Conservation (phyloP, 2,797 vertebrate genomes). For the Megalops cyprinoides region DNA sequence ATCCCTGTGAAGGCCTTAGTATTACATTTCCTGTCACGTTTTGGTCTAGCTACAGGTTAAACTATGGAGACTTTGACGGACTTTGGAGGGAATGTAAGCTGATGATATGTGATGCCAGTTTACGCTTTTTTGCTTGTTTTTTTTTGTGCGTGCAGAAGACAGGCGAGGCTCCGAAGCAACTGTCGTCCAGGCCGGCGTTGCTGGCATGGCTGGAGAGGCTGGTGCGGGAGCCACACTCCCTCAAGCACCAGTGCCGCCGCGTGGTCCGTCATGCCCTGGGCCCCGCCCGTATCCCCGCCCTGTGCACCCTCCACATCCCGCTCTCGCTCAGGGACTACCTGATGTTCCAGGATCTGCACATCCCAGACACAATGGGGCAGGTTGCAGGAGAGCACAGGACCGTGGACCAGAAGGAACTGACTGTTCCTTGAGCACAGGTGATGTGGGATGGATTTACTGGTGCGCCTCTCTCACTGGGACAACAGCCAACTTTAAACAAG, state of each 20-base stretch:
- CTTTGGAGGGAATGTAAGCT: no score
- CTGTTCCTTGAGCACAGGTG: neutral
- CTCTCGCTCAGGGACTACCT: constrained; percentile 53
- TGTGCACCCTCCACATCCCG: constrained; percentile 51
- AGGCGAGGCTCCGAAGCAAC: constrained; percentile 55
- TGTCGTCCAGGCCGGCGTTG: constrained; percentile 50
- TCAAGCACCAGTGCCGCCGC: constrained; percentile 53
- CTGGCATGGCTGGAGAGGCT: constrained; percentile 56
- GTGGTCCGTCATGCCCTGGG: constrained; percentile 45
- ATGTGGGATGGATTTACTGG: neutral
- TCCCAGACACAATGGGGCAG: constrained; percentile 31
- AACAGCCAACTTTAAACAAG: neutral
- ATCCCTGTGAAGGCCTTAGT: no score
- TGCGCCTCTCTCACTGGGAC: neutral
- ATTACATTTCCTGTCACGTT: no score
- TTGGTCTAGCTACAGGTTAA: no score
- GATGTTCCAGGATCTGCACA: constrained; percentile 56
- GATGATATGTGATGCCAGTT: no score
- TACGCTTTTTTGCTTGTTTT: neutral
- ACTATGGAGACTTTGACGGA: no score
- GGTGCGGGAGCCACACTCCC: constrained; percentile 48
- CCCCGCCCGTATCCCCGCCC: constrained; percentile 45
- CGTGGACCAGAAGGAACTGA: neutral
- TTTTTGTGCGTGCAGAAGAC: constrained; percentile 48
- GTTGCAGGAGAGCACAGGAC: neutral